These are phyloP conservation scores for Cosmopolites sordidus DNA, from an alignment of 2,888 invertebrate genomes.

Conservation along the genomic window DNA sequence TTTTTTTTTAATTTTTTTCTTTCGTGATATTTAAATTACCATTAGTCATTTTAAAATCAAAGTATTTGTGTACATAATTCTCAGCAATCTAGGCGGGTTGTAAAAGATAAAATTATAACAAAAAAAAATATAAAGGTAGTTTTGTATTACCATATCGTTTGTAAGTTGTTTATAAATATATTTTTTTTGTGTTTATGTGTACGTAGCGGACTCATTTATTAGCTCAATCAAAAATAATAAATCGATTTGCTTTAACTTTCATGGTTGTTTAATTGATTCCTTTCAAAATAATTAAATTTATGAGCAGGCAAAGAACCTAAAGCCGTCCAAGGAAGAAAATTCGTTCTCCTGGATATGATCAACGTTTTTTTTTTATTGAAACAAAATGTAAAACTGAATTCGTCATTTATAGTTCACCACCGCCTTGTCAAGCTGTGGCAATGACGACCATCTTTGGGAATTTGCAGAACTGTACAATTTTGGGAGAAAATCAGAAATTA, in stretches of 20 bases:
- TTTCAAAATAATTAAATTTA: no score
- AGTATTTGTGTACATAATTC: conserved; percentile 16
- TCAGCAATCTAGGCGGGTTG: conserved; percentile 9
- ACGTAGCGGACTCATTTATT: conserved; percentile 4
- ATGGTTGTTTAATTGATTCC: not conserved
- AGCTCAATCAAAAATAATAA: conserved; percentile 10
- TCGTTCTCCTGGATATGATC: no score
- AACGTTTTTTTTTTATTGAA: no score
- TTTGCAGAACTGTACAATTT: no score
- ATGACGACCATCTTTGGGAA: no score
- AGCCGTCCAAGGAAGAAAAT: no score
- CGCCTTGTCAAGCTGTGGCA: no score
- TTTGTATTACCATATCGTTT: conserved; percentile 21
- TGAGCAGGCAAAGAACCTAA: no score
- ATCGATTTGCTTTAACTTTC: conserved; percentile 15
- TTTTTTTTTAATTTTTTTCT: conserved; percentile 1
- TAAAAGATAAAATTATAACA: conserved; percentile 11
- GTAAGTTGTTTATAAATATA: conserved; percentile 13
- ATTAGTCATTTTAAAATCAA: conserved; percentile 8
- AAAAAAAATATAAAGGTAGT: conserved; percentile 14
- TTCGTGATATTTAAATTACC: conserved; percentile 18
- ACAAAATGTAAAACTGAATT: no score
- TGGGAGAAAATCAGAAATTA: no score
- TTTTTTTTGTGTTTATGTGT: conserved; percentile 14
- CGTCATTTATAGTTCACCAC: no score